Evolutionary conservation across 2,113 vertebrate genomes (phyloP), one percentile per base, ranked within the genome.

Genomic region (Sinocyclocheilus grahami): DNA sequence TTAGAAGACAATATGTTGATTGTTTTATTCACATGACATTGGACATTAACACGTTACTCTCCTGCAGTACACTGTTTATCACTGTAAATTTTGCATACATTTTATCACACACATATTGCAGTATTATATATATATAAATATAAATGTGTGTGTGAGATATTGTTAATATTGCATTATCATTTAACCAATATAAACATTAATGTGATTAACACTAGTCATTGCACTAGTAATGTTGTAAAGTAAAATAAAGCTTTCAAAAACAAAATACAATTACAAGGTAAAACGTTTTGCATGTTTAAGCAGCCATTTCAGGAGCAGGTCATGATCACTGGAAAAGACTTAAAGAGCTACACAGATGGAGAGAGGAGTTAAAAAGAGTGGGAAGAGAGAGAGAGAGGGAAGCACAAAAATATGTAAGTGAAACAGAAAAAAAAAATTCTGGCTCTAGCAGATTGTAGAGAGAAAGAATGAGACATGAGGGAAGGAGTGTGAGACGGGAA

Each of bases 401-500:
- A 37, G 30, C 3, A 0, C 71, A n/a, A n/a, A 77, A 27, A 27
- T 27, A 74, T 60, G 30, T 60, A 60, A 60, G 20, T n/a, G 46
- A 77, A 77, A n/a, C 9, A 46, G 10, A 42, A 46, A 77, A 76
- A 51, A 1, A 24, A 3, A 77, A 79, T 42, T 42, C 14, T 82
- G 79, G 8, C 62, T 16, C 24, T 16, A 51, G 42, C 62, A 67
- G 79, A 82, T 67, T 82, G 79, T 42, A 51, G 79, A 67, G 33
- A 7, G 42, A 67, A 51, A 67, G 22, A 67, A 51, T 48, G n/a
- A 46, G 11, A 69, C 53, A 55, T 37, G 27, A 24, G 67, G 74
- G n/a, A 77, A 51, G 74, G 46, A 51, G 74, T 78, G 48, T 77
- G 53, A 85, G 82, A 67, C 24, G 0, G 18, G 42, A 82, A 67